A percentile compares a stretch with the other conserved stretches of the same genome.
These are phyloP conservation scores for Porphyrio hochstetteri DNA, from an alignment of 2,113 vertebrate genomes.

Conservation along the genomic window DNA sequence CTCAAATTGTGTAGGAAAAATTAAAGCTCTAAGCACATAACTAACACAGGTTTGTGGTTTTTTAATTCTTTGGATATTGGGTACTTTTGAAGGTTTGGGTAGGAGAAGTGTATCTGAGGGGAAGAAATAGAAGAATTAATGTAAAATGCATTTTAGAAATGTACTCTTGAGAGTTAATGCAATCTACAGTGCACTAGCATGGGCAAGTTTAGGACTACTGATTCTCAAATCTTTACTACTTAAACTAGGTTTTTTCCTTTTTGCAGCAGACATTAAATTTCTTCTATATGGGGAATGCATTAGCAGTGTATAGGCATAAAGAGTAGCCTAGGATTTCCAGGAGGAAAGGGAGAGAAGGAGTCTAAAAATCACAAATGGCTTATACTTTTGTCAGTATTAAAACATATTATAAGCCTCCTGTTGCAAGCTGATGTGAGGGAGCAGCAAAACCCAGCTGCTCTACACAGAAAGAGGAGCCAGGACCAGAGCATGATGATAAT, in stretches of 20 bases:
- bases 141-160: not conserved
- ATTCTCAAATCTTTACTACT: not conserved
- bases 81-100: not conserved
- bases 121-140: not conserved
- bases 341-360: not conserved
- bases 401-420: not conserved
- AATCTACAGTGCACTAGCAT: not conserved
- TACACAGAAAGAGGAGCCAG: not conserved
- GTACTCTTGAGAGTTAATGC: not conserved
- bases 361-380: not conserved
- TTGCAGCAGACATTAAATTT: not conserved
- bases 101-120: not conserved
- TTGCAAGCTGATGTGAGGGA: not conserved
- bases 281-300: not conserved
- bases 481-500: not conserved
- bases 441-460: not conserved
- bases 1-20: not conserved
- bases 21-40: not conserved
- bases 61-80: not conserved
- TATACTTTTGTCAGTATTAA: not conserved
- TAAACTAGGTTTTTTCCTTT: not conserved
- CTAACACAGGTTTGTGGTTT: not conserved
- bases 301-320: not conserved
- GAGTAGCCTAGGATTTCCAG: not conserved
- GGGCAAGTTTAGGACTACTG: not conserved